phyloP scores from a whole-genome alignment of 2,797 vertebrate genomes.

The Somateria mollissima region DNA sequence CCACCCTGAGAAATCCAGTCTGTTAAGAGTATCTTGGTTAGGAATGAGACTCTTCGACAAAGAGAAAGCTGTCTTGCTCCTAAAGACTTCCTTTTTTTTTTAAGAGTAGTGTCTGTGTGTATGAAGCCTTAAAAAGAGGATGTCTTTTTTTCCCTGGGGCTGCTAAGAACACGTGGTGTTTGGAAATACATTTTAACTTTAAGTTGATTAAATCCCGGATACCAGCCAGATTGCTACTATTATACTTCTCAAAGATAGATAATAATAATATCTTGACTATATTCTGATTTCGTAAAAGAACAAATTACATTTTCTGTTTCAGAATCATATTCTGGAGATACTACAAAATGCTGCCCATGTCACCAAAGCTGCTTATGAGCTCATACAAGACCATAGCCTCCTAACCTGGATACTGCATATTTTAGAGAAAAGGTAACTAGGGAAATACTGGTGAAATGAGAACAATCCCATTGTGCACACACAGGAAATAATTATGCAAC shows the following conservation, averaged over 20 bases:
- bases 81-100: neutral
- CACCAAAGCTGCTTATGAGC: constrained; percentile 86
- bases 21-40: neutral
- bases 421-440: constrained; percentile 83
- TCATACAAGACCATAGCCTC: constrained; percentile 87
- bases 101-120: neutral
- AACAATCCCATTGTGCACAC: neutral
- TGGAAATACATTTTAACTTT: neutral
- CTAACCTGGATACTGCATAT: constrained; percentile 87
- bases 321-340: constrained; percentile 87
- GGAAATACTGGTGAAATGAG: neutral
- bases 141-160: neutral
- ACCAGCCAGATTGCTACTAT: neutral
- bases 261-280: neutral
- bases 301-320: neutral
- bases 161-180: neutral
- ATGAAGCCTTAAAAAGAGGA: neutral
- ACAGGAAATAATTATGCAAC: neutral
- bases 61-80: neutral
- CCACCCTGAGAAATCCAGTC: neutral
- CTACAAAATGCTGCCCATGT: constrained; percentile 81
- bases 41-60: neutral
- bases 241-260: neutral
- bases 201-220: neutral
- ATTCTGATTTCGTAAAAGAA: neutral